phyloP scores from a whole-genome alignment of 2,113 vertebrate genomes.

The Micromys minutus region DNA sequence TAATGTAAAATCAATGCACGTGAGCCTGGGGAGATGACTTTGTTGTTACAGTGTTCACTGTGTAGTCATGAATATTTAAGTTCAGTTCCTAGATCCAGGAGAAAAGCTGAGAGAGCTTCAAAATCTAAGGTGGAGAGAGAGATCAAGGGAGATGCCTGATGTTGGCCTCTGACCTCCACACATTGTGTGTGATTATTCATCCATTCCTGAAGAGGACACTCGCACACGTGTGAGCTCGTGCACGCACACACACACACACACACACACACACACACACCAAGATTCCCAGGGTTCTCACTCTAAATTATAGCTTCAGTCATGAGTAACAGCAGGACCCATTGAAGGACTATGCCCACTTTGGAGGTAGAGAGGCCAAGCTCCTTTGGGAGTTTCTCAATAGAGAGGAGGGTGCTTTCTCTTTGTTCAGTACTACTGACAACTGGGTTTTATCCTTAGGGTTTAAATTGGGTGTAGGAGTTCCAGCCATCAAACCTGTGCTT shows the following conservation, averaged over 20 bases:
- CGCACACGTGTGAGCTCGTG: background rate
- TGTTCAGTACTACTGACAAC: background rate
- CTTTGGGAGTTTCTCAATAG: background rate
- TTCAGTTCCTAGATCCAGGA: background rate
- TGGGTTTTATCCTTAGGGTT: background rate
- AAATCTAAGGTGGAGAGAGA: background rate
- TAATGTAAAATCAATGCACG: background rate
- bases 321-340: background rate
- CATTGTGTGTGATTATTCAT: background rate
- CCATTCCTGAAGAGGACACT: background rate
- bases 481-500: background rate
- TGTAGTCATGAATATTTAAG: background rate
- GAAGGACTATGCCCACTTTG: background rate
- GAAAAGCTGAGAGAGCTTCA: background rate
- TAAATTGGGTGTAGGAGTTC: background rate
- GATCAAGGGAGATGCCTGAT: background rate
- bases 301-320: background rate
- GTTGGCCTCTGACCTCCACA: background rate
- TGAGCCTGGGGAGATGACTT: background rate
- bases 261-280: background rate
- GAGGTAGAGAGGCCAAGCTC: background rate
- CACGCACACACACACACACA: background rate
- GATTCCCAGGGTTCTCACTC: background rate
- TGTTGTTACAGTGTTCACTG: background rate
- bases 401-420: background rate